Conservation (phyloP, 2,888 invertebrate genomes). For the Cistogaster globosa region DNA sequence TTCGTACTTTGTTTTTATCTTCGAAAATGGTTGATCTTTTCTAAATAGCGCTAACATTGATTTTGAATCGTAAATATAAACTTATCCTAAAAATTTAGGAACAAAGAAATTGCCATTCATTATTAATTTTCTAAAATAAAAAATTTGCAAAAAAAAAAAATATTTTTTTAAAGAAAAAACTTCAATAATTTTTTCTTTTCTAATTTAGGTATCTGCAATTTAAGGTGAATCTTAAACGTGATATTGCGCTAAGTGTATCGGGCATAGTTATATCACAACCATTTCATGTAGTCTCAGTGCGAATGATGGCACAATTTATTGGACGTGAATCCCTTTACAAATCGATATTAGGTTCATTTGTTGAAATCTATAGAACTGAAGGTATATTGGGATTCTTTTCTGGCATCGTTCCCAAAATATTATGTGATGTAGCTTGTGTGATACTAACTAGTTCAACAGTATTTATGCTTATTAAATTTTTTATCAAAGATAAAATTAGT, state of each 20-base stretch:
- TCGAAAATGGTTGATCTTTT: too few species aligned
- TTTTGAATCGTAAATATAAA: too few species aligned
- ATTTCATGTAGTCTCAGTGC: slow-evolving; percentile 94
- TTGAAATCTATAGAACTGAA: slow-evolving; percentile 92
- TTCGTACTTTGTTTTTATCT: too few species aligned
- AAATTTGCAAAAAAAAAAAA: too few species aligned
- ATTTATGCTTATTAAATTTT: slow-evolving; percentile 90
- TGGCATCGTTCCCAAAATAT: slow-evolving; percentile 93
- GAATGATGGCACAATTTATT: slow-evolving; percentile 97
- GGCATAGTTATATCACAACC: slow-evolving; percentile 94
- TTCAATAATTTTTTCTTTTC: too few species aligned
- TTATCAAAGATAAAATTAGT: slow-evolving; percentile 89
- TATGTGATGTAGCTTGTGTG: slow-evolving; percentile 92
- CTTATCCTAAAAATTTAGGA: too few species aligned
- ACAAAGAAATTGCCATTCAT: too few species aligned
- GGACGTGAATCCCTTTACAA: slow-evolving; percentile 91
- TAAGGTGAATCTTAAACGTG: slow-evolving; percentile 85
- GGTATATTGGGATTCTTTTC: slow-evolving; percentile 94
- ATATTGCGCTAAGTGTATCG: slow-evolving; percentile 89
- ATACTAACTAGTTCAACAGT: slow-evolving; percentile 90
- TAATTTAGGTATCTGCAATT: slow-evolving; percentile 84
- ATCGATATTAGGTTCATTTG: slow-evolving; percentile 88
- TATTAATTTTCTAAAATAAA: too few species aligned
- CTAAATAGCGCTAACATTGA: too few species aligned
- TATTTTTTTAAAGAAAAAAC: too few species aligned